Percentiles rank a stretch among this genome's conserved stretches.
Evolutionary conservation across 1,140 invertebrate species (phyloP).

Genomic region (Acyrthosiphon pisum): DNA sequence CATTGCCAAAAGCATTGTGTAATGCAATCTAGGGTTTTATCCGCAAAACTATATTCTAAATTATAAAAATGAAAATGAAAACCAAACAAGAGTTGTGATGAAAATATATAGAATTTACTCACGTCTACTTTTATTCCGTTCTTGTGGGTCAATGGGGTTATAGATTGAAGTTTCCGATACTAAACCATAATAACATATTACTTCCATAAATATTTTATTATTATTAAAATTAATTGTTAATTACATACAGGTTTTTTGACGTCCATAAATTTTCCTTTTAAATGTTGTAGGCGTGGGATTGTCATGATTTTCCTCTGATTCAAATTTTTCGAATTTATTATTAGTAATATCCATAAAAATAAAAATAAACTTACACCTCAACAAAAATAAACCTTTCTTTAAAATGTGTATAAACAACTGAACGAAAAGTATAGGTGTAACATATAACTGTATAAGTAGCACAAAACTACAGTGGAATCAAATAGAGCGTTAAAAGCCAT

Average conservation of each 20-base stretch:
- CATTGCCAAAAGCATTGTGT: constrained; percentile 54
- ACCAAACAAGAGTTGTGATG: background rate
- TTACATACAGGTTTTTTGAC: constrained; percentile 47
- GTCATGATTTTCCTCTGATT: background rate
- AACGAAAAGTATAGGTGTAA: background rate
- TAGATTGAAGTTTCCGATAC: constrained; percentile 53
- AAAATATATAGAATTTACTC: constrained; percentile 2
- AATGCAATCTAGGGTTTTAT: constrained; percentile 51
- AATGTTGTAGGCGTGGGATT: background rate
- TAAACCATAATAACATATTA: constrained; percentile 12
- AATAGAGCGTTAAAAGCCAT: constrained; percentile 45
- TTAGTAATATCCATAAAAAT: constrained; percentile 36
- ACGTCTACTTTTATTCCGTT: constrained; percentile 11
- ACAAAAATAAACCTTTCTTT: constrained; percentile 17
- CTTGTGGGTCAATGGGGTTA: constrained; percentile 28
- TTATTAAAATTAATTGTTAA: background rate
- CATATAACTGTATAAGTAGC: background rate
- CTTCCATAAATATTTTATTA: background rate
- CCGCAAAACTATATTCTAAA: constrained; percentile 52
- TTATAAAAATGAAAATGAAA: background rate
- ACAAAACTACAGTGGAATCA: background rate
- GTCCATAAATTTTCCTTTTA: constrained; percentile 34
- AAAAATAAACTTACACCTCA: background rate
- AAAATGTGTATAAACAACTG: constrained; percentile 18
- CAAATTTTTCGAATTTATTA: background rate